Conservation (phyloP, 1,140 invertebrate genomes). For the Temnothorax nylanderi region DNA sequence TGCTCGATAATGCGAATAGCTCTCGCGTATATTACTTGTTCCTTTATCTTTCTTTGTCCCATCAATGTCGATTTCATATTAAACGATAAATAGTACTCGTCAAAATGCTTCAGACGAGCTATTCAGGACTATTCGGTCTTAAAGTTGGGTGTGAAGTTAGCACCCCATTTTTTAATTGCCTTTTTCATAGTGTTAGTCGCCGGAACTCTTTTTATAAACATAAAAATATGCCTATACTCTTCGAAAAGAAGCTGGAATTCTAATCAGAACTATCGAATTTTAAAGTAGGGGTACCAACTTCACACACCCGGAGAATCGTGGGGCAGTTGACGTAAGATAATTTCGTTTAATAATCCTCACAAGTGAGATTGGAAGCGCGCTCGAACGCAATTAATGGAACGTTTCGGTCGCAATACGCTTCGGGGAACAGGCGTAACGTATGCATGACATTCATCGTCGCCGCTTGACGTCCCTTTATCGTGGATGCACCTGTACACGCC, state of each 20-base stretch:
- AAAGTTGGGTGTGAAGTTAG: too few species aligned
- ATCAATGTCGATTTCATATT: not conserved
- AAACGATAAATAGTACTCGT: not conserved
- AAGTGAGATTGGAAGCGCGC: slow-evolving; percentile 55
- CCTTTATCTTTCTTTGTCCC: not conserved
- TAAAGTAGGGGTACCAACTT: too few species aligned
- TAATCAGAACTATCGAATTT: too few species aligned
- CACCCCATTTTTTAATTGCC: too few species aligned
- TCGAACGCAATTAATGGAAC: slow-evolving; percentile 56
- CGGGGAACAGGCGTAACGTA: slow-evolving; percentile 55
- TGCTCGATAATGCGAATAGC: slow-evolving; percentile 1
- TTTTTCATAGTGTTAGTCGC: too few species aligned
- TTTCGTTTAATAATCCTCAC: slow-evolving; percentile 59
- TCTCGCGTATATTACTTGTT: not conserved
- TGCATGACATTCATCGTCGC: slow-evolving; percentile 60
- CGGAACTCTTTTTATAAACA: too few species aligned
- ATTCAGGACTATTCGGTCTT: too few species aligned
- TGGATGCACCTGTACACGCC: slow-evolving; percentile 50
- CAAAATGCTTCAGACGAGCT: too few species aligned
- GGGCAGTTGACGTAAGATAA: slow-evolving; percentile 42
- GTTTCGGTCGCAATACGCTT: slow-evolving; percentile 59
- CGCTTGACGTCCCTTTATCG: slow-evolving; percentile 53
- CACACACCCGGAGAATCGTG: not conserved
- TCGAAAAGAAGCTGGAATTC: too few species aligned
- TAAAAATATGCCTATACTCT: too few species aligned